Evolutionary conservation across 2,113 vertebrate species (phyloP).

Genomic region (Charina bottae): DNA sequence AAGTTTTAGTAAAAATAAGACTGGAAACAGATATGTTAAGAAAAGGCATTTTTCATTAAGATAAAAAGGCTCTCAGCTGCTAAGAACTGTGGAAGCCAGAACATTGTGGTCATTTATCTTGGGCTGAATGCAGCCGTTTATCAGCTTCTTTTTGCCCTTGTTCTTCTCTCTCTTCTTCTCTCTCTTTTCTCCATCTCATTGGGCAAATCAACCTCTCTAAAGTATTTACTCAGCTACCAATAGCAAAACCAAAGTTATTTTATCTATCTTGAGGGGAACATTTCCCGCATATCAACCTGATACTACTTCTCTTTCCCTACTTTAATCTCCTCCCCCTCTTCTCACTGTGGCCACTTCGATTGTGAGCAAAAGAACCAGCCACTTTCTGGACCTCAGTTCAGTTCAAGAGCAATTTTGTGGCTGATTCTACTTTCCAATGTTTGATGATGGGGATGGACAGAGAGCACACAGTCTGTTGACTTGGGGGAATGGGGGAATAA

Average conservation of each 20-base stretch:
- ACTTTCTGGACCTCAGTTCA: constrained; percentile 14
- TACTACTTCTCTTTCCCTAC: constrained; percentile 35
- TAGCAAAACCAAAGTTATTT: constrained; percentile 52
- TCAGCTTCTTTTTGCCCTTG: constrained; percentile 56
- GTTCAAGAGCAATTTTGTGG: background rate
- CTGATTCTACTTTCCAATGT: background rate
- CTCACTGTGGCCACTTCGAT: constrained; percentile 43
- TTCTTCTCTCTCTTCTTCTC: background rate
- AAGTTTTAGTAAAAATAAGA: constrained; percentile 46
- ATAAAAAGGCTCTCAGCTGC: constrained; percentile 50
- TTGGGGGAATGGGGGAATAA: background rate
- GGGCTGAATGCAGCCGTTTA: constrained; percentile 64
- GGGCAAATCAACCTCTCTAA: constrained; percentile 52
- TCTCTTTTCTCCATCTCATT: constrained; percentile 1
- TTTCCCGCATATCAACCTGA: constrained; percentile 42
- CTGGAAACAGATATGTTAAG: constrained; percentile 57
- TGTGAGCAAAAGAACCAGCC: background rate
- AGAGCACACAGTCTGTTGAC: background rate
- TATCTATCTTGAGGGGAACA: constrained; percentile 59
- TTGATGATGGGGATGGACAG: no score
- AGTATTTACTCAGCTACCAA: constrained; percentile 48
- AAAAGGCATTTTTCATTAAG: constrained; percentile 45
- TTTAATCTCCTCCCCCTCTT: constrained; percentile 17
- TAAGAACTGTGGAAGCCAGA: constrained; percentile 53
- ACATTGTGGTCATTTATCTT: constrained; percentile 58